Base-by-base conservation (phyloP, 2,888 invertebrate genomes). In the Lycia hirtaria region DNA sequence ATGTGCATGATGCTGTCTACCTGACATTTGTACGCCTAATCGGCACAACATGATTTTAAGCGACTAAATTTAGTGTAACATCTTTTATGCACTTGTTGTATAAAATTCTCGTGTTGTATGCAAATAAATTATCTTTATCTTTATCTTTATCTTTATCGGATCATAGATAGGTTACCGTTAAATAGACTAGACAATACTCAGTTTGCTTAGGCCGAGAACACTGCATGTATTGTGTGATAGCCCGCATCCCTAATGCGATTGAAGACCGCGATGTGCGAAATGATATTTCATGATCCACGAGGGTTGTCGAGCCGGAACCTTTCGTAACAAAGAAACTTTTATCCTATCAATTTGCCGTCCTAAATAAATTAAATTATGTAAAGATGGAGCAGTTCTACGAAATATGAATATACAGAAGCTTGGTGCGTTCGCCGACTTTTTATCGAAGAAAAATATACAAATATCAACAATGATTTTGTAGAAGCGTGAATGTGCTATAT, bases 401-500 rank as follows among this genome's bases (percentile, higher is more conserved):
- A 35, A 44, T 33, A 54, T 24, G 14, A 53, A 37, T 41, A 37
- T 9, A 14, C 24, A 5, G 41, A 22, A 22, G 41, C 38, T 43
- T 33, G 35, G 47, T 38, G 44, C 41, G 32, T 56, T 47, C 19
- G 20, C 45, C 32, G 38, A 47, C 57, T 53, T 59, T 38, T 37
- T 51, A 38, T 59, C 14, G 48, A 40, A 56, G 57, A 63, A 60
- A 60, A 59, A 60, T 37, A 40, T 9, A 26, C 14, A 59, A 55
- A 72, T 69, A 71, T 76, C 65, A 67, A 67, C 73, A 75, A 72
- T 77, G 76, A 76, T 69, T 79, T 71, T 72, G 68, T 71, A 69
- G 67, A 78, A 74, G 78, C 78, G 78, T 70, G 75, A 85, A 82
- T 77, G 78, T 78, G 83, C 83, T 77, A 85, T 86, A 85, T 85